Evolutionary conservation across 2,797 vertebrate genomes (phyloP).

Genomic region (Pangasius krempfi): DNA sequence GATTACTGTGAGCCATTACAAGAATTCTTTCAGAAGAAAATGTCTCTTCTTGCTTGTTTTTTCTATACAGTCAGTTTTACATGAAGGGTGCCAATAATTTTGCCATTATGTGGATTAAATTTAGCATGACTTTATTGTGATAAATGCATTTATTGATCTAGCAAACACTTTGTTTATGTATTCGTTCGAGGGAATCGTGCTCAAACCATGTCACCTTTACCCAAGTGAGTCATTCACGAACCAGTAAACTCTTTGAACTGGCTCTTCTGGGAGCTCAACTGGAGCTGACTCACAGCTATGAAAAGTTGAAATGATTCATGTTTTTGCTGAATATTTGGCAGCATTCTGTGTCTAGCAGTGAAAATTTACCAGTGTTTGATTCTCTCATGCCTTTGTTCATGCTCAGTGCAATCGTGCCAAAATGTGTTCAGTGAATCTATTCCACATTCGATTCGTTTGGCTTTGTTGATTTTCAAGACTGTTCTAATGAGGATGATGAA

Average conservation of each 20-base stretch:
- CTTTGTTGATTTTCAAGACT: neutral
- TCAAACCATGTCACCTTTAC: neutral
- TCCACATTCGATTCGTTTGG: neutral
- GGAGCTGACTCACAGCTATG: neutral
- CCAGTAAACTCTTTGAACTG: neutral
- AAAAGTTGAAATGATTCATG: neutral
- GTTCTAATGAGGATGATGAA: neutral
- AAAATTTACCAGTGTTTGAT: neutral
- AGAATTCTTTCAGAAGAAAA: neutral
- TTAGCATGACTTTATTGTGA: neutral
- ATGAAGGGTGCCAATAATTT: constrained; percentile 1
- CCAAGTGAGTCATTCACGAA: neutral
- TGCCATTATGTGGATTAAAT: neutral
- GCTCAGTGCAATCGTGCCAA: neutral
- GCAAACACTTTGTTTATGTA: neutral
- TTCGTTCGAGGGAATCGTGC: neutral
- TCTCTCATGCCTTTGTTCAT: neutral
- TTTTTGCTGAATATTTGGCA: neutral
- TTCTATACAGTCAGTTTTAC: neutral
- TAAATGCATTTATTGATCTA: neutral
- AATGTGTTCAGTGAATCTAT: neutral
- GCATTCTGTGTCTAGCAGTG: neutral
- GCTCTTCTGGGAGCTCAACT: neutral
- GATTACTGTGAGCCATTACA: neutral
- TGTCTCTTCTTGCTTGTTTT: neutral